phyloP scores from a whole-genome alignment of 2,888 invertebrate genomes.

The Nemurella pictetii region DNA sequence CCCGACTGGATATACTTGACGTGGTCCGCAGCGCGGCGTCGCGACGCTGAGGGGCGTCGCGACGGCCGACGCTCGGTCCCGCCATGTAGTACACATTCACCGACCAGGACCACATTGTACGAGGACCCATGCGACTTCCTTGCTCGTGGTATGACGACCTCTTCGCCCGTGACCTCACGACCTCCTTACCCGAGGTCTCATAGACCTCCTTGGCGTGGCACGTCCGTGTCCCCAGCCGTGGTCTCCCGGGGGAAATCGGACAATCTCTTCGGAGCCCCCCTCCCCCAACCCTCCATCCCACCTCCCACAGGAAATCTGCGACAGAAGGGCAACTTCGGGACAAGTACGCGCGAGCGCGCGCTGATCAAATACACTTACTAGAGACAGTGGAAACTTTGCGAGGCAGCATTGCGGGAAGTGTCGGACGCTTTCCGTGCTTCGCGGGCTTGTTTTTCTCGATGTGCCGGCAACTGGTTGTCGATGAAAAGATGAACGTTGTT shows the following conservation, averaged over 20 bases:
- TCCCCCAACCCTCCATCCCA: no score
- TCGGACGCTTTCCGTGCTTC: neutral
- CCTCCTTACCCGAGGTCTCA: neutral
- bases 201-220: neutral
- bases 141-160: no score
- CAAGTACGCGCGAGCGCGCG: neutral
- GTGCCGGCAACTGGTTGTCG: neutral
- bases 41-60: no score
- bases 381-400: neutral
- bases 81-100: no score
- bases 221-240: neutral
- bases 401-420: neutral
- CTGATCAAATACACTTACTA: constrained; percentile 13
- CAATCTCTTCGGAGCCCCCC: neutral
- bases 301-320: constrained; percentile 18
- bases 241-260: constrained; percentile 15
- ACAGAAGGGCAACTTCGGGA: neutral
- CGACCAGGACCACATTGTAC: no score
- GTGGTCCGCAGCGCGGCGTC: neutral
- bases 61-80: no score
- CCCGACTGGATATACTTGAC: neutral
- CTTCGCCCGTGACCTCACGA: no score
- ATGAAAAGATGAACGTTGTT: neutral
- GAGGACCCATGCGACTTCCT: no score
- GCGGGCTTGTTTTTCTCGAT: neutral